Evolutionary conservation across 2,113 vertebrate genomes (phyloP).

Genomic region (Syrrhaptes paradoxus): DNA sequence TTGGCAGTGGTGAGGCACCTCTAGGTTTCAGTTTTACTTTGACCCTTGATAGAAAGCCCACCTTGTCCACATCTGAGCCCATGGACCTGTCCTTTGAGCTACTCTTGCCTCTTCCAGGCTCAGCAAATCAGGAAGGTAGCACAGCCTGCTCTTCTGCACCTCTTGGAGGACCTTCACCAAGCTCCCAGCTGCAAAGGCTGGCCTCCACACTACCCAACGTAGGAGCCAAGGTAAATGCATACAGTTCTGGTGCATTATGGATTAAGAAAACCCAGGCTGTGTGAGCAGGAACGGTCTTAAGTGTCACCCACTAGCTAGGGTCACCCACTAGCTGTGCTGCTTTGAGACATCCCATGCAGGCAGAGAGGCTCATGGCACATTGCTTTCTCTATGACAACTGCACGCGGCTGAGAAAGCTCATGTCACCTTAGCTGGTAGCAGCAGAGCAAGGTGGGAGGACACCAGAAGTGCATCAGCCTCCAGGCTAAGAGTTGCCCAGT

Average conservation of each 20-base stretch:
- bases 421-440: not conserved
- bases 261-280: not conserved
- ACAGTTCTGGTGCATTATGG: not conserved
- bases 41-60: not conserved
- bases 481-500: not conserved
- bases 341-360: not conserved
- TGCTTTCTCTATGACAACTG: not conserved
- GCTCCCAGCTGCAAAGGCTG: not conserved
- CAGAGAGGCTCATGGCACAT: not conserved
- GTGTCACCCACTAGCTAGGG: too few relatives aligned
- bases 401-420: not conserved
- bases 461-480: not conserved
- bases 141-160: rapidly evolving
- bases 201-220: rapidly evolving
- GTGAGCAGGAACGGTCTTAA: not conserved
- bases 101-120: not conserved
- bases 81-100: not conserved
- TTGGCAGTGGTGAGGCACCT: not conserved
- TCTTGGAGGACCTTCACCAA: not conserved
- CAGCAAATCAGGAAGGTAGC: not conserved
- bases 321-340: not conserved
- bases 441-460: not conserved
- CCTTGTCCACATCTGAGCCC: not conserved
- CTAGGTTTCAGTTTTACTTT: not conserved
- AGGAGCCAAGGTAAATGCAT: not conserved